These are phyloP conservation scores for Yponomeuta cagnagella DNA, from an alignment of 2,888 invertebrate species.

Conservation along the genomic window DNA sequence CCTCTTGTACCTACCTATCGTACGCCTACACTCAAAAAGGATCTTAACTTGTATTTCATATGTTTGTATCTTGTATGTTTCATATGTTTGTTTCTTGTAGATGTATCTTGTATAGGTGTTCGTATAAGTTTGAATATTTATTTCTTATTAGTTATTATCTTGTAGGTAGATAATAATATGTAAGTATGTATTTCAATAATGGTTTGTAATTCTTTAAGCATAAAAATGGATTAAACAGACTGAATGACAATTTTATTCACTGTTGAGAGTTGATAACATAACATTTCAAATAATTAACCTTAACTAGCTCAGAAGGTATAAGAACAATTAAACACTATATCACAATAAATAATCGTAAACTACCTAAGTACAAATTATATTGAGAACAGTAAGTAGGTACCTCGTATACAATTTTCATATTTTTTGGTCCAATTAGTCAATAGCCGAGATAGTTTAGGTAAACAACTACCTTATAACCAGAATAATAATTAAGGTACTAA, in stretches of 20 bases:
- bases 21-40: no score
- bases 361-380: neutral
- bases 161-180: no score
- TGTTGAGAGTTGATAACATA: neutral
- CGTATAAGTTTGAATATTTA: no score
- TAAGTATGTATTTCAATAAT: no score
- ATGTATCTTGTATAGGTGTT: no score
- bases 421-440: neutral
- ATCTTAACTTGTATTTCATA: no score
- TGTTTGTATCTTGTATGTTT: no score
- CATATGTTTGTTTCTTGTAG: no score
- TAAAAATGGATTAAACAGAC: neutral
- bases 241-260: neutral
- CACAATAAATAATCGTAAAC: neutral
- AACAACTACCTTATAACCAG: neutral
- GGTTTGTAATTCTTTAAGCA: neutral
- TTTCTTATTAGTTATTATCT: no score
- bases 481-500: neutral
- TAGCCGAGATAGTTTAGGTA: neutral
- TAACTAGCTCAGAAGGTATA: neutral
- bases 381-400: neutral
- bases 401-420: neutral
- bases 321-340: neutral
- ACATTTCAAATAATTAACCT: neutral
- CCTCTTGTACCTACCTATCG: no score